Percentiles rank a stretch among this genome's conserved stretches.
Conservation (phyloP, 2,113 vertebrate genomes). For the Dryoscopus gambensis region DNA sequence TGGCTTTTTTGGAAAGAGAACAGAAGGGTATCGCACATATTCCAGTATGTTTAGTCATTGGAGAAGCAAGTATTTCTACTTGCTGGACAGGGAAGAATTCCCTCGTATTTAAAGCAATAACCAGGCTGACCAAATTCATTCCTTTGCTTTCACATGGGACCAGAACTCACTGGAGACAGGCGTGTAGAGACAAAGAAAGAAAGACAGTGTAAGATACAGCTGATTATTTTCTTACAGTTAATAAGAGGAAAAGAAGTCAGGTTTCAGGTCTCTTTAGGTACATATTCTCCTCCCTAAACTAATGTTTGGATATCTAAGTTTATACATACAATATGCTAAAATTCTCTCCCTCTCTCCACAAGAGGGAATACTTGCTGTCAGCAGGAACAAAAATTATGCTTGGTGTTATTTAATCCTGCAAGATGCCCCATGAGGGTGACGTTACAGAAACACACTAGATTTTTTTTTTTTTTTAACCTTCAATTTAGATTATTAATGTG, state of each 20-base stretch:
- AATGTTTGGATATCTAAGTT: background rate
- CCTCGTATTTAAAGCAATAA: background rate
- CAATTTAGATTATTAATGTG: background rate
- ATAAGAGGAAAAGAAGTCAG: background rate
- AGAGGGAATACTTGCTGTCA: background rate
- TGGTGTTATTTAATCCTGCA: background rate
- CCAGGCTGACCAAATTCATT: background rate
- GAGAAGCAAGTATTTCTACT: background rate
- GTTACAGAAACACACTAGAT: rapidly evolving
- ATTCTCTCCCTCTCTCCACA: background rate
- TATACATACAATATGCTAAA: background rate
- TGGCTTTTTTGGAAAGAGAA: background rate
- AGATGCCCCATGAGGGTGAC: background rate
- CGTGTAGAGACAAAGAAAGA: background rate
- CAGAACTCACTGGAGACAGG: background rate
- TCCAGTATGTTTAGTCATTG: background rate
- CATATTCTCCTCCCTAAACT: background rate
- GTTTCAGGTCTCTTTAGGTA: background rate
- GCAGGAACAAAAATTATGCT: background rate
- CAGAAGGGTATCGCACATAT: background rate
- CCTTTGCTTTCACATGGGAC: background rate
- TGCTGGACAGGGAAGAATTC: background rate
- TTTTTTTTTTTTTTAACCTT: background rate
- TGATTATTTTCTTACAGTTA: background rate
- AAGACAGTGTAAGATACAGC: background rate